Evolutionary conservation across 1,140 invertebrate genomes (phyloP).

Genomic region (Cherax destructor): DNA sequence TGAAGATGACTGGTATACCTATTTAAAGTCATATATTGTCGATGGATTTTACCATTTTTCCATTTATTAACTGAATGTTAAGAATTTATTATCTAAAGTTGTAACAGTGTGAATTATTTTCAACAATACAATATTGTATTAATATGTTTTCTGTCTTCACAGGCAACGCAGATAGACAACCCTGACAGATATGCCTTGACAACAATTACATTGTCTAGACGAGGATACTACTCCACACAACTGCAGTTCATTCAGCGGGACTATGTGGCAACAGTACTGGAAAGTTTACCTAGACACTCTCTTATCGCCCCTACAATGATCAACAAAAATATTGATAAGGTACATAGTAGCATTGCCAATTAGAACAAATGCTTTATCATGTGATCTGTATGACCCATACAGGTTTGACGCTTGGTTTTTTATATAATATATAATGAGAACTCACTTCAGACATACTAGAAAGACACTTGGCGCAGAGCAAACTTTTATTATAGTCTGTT

Average conservation of each 20-base stretch:
- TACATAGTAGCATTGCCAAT: background rate
- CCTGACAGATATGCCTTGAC: constrained; percentile 89
- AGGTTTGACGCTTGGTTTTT: too few species aligned
- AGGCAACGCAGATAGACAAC: constrained; percentile 92
- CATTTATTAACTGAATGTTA: too few species aligned
- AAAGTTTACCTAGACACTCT: constrained; percentile 84
- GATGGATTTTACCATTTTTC: too few species aligned
- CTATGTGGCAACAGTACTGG: constrained; percentile 84
- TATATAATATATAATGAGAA: too few species aligned
- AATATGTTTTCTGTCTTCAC: constrained; percentile 22
- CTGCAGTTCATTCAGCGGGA: constrained; percentile 84
- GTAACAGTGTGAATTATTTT: background rate
- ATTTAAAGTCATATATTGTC: too few species aligned
- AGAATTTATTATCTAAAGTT: too few species aligned
- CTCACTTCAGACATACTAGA: too few species aligned
- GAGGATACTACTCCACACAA: constrained; percentile 76
- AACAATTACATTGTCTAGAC: constrained; percentile 83
- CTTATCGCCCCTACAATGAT: constrained; percentile 81
- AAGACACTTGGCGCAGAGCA: too few species aligned
- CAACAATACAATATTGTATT: background rate
- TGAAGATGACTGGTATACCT: too few species aligned
- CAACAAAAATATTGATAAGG: constrained; percentile 76
- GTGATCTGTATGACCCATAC: too few species aligned
- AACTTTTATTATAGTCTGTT: background rate
- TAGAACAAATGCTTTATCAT: background rate